Percentiles rank a stretch among this genome's conserved stretches.
phyloP scores from a whole-genome alignment of 2,888 invertebrate genomes.

The Deilephila porcellus region DNA sequence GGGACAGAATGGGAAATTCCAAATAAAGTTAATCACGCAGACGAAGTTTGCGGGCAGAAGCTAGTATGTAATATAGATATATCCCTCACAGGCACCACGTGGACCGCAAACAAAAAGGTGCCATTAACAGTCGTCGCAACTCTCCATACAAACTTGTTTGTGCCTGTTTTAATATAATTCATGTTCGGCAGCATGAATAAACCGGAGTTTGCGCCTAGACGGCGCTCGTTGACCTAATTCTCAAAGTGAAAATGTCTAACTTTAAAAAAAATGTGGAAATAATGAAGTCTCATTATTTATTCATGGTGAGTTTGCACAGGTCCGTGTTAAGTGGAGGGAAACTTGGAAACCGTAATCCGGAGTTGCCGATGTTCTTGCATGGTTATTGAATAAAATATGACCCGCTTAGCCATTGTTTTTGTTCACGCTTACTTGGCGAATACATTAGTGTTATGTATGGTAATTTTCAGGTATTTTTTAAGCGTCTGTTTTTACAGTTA shows the following conservation, averaged over 20 bases:
- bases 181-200: neutral
- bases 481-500: neutral
- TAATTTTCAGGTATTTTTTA: neutral
- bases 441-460: neutral
- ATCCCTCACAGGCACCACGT: neutral
- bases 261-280: constrained; percentile 33
- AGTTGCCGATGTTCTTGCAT: neutral
- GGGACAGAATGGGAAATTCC: too few relatives aligned
- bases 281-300: constrained; percentile 47
- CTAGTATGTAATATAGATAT: neutral
- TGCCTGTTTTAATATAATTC: neutral
- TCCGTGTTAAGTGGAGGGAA: constrained; percentile 39
- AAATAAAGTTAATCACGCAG: too few relatives aligned
- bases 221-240: constrained; percentile 35
- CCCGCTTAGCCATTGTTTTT: neutral
- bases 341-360: neutral
- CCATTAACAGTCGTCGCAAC: neutral
- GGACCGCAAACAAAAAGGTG: constrained; percentile 3
- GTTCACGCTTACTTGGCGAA: neutral
- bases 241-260: constrained; percentile 35
- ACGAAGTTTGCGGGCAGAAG: too few relatives aligned
- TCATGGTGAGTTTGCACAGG: constrained; percentile 52
- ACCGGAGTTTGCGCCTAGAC: constrained; percentile 2
- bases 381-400: constrained; percentile 18
- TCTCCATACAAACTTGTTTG: neutral